Evolutionary conservation across 2,797 vertebrate species (phyloP), one percentile per base, ranked within the genome.

Genomic region (Acridotheres tristis): DNA sequence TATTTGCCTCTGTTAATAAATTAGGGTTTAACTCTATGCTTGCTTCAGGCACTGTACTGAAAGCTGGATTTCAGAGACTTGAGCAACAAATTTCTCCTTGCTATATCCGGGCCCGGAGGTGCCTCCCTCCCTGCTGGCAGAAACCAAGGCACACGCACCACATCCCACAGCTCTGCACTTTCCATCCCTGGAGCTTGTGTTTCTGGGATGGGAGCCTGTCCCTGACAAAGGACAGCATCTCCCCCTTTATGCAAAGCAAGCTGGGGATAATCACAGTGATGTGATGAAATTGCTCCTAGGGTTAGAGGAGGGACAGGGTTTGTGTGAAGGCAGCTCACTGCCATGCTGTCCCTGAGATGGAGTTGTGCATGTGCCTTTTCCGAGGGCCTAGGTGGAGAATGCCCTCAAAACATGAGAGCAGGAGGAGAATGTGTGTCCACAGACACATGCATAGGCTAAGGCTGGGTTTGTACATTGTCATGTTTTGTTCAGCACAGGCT

Each of bases 1-100:
- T n/a, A 48, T 90, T 91, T 88, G 30, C 75, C 42, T 91, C 90
- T 94, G 91, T 96, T 97, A 96, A 97, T 96, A 96, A 91, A 89
- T 94, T 63, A 96, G 66, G 69, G 32, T 95, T 96, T 95, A 96
- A 95, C 82, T 67, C 8, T 2, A 34, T 1, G 2, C 34, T 90
- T 81, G 91, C 92, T 90, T 80, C 8, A 0, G 86, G 93, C 51
- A 0, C 51, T 63, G 50, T 50, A 50, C 63, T 68, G 12, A 53
- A 38, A 89, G 32, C 53, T 0, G 5, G 54, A 48, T 66, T 78
- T 90, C n/a, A 54, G 54, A 75, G 55, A 89, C 83, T 78, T 80
- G 47, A 84, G 80, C 87, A 84, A 45, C 19, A 81, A 67, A 68
- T 83, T 75, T 71, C 65, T 74, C 55, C 50, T 45, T 30, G 55